Base-by-base conservation (phyloP, 2,797 vertebrate genomes). In the Acanthiza pusilla region DNA sequence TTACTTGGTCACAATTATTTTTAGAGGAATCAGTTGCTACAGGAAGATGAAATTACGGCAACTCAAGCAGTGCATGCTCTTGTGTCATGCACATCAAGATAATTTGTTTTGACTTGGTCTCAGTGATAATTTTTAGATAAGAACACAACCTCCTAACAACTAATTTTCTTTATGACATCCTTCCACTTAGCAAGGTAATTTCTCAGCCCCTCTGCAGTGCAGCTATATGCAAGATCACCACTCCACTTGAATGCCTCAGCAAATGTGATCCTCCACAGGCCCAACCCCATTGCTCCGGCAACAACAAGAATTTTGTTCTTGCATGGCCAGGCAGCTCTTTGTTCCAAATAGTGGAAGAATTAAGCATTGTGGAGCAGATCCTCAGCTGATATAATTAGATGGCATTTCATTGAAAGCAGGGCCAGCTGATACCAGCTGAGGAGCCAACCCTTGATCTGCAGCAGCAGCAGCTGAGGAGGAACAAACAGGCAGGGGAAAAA, bases 341-440 rank as follows among this genome's bases (percentile, higher is more conserved):
- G 94, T 93, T 93, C 83, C 90, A 66, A 66, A 40, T 60, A 67
- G 42, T 15, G 18, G 32, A 91, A 97, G 83, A 96, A 96, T 96
- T 53, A 53, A 82, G 71, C 93, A 93, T 94, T 96, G 91, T 94
- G 53, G 77, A 55, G 32, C 82, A 88, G 85, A 58, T 73, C 75
- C 85, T 96, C 92, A 94, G 88, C 80, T 95, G 95, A 96, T 93
- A 86, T 66, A 76, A 86, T 93, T 32, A 94, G 85, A 92, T 54
- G 48, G 85, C 72, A 89, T 89, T 92, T 91, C 80, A 96, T 15
- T 94, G 89, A 87, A 91, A 70, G 13, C 40, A 25, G 27, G 66
- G 80, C 79, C 74, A 80, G 91, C 91, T 90, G 85, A 95, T 85
- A 68, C 86, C 96, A 94, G 85, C 75, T 63, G 79, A 93, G 88